A percentile compares a stretch with the other conserved stretches of the same genome.
Conservation (phyloP, 2,113 vertebrate genomes). For the Echinops telfairi region DNA sequence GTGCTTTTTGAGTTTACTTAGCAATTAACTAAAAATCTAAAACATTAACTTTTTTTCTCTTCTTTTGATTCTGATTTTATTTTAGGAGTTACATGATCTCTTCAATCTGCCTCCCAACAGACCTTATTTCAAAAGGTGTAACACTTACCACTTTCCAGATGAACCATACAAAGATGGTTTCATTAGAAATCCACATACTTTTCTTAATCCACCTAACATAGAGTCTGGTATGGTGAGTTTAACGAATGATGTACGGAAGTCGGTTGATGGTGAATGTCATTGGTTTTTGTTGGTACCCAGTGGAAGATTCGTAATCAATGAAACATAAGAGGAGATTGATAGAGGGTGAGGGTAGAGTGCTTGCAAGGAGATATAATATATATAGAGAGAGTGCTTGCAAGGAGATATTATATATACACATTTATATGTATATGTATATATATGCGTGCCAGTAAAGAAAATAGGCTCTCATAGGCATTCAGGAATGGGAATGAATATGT, state of each 20-base stretch:
- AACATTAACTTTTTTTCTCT: constrained; percentile 25
- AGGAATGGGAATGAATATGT: no score
- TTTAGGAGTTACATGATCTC: constrained; percentile 92
- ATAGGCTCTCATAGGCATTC: not conserved
- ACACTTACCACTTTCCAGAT: constrained; percentile 94
- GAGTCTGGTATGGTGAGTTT: constrained; percentile 91
- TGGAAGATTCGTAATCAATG: not conserved
- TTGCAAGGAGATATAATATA: not conserved
- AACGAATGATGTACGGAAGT: constrained; percentile 53
- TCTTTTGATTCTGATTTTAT: constrained; percentile 54
- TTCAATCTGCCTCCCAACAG: constrained; percentile 91
- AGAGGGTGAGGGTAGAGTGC: not conserved
- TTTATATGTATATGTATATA: no score
- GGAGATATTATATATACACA: no score
- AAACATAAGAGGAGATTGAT: not conserved
- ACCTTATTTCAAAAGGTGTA: constrained; percentile 94
- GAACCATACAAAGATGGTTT: constrained; percentile 94
- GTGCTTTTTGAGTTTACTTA: constrained; percentile 37
- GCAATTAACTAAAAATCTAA: constrained; percentile 9
- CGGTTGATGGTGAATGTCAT: not conserved
- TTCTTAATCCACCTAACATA: constrained; percentile 89
- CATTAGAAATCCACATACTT: constrained; percentile 93
- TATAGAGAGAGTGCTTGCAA: no score
- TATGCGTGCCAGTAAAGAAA: not conserved
- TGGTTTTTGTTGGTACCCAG: constrained; percentile 26